Conservation (phyloP, 2,113 vertebrate species). For the Nestor notabilis region DNA sequence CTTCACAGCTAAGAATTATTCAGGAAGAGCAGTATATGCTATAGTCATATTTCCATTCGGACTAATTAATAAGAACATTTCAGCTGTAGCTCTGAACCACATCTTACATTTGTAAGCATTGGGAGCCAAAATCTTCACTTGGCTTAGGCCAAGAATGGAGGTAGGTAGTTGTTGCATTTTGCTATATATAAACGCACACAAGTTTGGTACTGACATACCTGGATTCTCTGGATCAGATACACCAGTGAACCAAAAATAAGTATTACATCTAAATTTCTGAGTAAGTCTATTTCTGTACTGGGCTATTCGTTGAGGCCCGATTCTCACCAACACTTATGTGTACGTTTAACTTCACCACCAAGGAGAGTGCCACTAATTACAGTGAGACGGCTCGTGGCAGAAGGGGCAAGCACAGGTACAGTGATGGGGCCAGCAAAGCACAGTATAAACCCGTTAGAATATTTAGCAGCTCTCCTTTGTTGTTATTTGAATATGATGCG, state of each 20-base stretch:
- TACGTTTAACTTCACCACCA: not conserved
- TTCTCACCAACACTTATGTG: not conserved
- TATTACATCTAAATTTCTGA: not conserved
- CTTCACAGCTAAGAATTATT: not conserved
- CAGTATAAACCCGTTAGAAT: not conserved
- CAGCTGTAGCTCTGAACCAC: not conserved
- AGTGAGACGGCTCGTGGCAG: not conserved
- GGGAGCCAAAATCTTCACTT: not conserved
- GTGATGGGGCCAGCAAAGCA: not conserved
- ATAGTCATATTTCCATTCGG: not conserved
- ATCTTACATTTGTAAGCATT: not conserved
- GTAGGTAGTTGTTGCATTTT: not conserved
- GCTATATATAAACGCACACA: not conserved
- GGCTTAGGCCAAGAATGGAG: not conserved
- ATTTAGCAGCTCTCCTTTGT: not conserved
- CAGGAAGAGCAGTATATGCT: not conserved
- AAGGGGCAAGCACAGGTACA: not conserved
- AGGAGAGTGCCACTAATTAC: constrained; percentile 7
- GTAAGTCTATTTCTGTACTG: not conserved
- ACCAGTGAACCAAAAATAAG: not conserved
- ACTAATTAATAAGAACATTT: not conserved
- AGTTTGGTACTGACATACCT: not conserved
- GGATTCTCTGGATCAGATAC: not conserved
- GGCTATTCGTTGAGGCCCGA: not conserved
- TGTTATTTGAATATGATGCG: not conserved